These are phyloP conservation scores for Styela plicata DNA, from an alignment of 23 tunicate species.

Conservation along the genomic window DNA sequence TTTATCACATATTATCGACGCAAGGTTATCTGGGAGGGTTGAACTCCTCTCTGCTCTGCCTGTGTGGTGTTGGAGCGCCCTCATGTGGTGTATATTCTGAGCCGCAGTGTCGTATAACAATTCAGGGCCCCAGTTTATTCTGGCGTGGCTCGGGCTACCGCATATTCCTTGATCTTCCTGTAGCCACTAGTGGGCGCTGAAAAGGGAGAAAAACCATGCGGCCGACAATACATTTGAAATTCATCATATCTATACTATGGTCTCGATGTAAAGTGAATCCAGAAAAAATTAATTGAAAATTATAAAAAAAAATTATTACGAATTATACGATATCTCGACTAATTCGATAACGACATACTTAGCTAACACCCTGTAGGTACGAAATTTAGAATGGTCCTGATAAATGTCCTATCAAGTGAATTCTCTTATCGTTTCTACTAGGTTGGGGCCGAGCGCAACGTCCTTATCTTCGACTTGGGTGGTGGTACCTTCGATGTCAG, in stretches of 20 bases:
- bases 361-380: too few relatives aligned
- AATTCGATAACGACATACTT: too few relatives aligned
- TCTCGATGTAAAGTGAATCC: too few relatives aligned
- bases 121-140: background rate
- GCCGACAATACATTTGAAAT: slow-evolving; percentile 30
- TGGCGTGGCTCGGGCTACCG: slow-evolving; percentile 19
- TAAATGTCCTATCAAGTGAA: too few relatives aligned
- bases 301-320: too few relatives aligned
- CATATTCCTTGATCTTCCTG: slow-evolving; percentile 69
- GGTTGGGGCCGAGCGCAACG: slow-evolving; percentile 67
- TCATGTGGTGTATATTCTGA: slow-evolving; percentile 64
- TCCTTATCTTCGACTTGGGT: slow-evolving; percentile 86
- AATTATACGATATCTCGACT: too few relatives aligned
- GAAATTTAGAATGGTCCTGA: too few relatives aligned
- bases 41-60: slow-evolving; percentile 71
- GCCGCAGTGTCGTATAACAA: slow-evolving; percentile 46
- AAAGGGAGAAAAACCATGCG: slow-evolving; percentile 66
- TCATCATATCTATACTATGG: background rate
- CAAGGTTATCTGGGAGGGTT: slow-evolving; percentile 69
- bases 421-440: too few relatives aligned
- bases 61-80: slow-evolving; percentile 67
- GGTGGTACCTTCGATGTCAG: slow-evolving; percentile 92
- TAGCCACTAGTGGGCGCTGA: slow-evolving; percentile 55
- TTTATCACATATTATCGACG: slow-evolving; percentile 35
- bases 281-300: too few relatives aligned